These are phyloP conservation scores for Ambastaia sidthimunki DNA, from an alignment of 2,797 vertebrate species.

Conservation along the genomic window DNA sequence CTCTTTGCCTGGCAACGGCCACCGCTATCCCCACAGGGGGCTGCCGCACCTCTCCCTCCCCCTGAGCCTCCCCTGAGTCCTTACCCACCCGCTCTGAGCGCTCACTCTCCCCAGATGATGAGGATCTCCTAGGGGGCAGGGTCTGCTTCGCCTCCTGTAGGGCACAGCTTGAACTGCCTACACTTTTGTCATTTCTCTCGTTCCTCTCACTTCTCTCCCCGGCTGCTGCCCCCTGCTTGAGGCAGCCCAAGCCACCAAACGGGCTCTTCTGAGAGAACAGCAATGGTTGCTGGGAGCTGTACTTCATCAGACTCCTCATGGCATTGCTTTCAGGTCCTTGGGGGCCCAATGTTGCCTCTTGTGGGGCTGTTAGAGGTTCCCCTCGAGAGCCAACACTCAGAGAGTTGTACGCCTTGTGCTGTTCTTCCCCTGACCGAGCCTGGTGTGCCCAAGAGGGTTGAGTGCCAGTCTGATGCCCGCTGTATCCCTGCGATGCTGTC, in stretches of 20 bases:
- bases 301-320: slow-evolving; percentile 95
- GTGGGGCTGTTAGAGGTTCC: slow-evolving; percentile 58
- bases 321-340: slow-evolving; percentile 84
- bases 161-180: slow-evolving; percentile 73
- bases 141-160: slow-evolving; percentile 81
- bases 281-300: slow-evolving; percentile 90
- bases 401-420: slow-evolving; percentile 79
- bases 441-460: slow-evolving; percentile 76
- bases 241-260: slow-evolving; percentile 85
- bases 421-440: slow-evolving; percentile 79
- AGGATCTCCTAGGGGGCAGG: slow-evolving; percentile 79
- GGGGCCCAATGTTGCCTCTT: slow-evolving; percentile 46
- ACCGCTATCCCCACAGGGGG: slow-evolving; percentile 94
- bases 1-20: slow-evolving; percentile 89
- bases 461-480: slow-evolving; percentile 73
- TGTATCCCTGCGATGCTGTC: slow-evolving; percentile 69
- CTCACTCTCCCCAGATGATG: slow-evolving; percentile 83
- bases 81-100: slow-evolving; percentile 69
- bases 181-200: slow-evolving; percentile 71
- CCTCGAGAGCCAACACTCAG: slow-evolving; percentile 75
- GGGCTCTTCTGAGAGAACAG: slow-evolving; percentile 88
- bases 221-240: slow-evolving; percentile 84
- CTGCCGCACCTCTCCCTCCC: slow-evolving; percentile 91
- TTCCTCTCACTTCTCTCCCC: slow-evolving; percentile 71
- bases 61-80: slow-evolving; percentile 74